Evolutionary conservation across 2,113 vertebrate species (phyloP), one percentile per base, ranked within the genome.

Genomic region (Ceuthmochares aereus): DNA sequence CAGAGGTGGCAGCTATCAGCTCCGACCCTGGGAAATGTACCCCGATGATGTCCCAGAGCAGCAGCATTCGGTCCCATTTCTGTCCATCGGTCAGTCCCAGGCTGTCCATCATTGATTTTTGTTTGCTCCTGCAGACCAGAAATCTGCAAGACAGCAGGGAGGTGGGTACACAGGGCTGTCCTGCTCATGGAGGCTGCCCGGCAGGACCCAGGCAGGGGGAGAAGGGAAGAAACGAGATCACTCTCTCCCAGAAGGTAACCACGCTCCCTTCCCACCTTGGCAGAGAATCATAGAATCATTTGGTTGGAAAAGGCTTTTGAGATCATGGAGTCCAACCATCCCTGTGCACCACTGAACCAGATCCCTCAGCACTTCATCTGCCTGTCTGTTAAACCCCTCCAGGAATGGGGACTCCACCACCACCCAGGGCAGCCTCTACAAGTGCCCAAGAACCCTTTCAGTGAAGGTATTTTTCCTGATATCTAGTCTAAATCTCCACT

Each of bases 81-180:
- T 45, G 83, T 88, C 85, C 17, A 2, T 60, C 6, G 0, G 40
- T 73, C 94, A 45, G 12, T 37, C 58, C 55, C 63, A n/a, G 52
- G 64, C 77, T 43, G 56, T 82, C 69, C 72, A 5, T 97, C 95
- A 97, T 6, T 78, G 94, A 42, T 89, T 84, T 3, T 87, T 70
- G 60, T 83, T 96, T 54, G 93, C 63, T 89, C 96, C 95, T 25
- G 89, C 86, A 49, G 95, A 70, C 97, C 97, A 98, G 49, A 96
- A 67, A 96, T 93, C 97, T 98, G 96, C 81, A 96, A 96, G 67
- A 90, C 25, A 97, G 32, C 51, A 25, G 0, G 13, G 56, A 87
- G 87, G 36, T 87, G 42, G n/a, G 78, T 45, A 91, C 79, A 30
- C 42, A 49, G 27, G 63, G 52, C 27, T 27, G 66, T 54, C 66